Evolutionary conservation across 2,888 invertebrate genomes (phyloP), one percentile per base, ranked within the genome.

Genomic region (Melanostoma mellinum): DNA sequence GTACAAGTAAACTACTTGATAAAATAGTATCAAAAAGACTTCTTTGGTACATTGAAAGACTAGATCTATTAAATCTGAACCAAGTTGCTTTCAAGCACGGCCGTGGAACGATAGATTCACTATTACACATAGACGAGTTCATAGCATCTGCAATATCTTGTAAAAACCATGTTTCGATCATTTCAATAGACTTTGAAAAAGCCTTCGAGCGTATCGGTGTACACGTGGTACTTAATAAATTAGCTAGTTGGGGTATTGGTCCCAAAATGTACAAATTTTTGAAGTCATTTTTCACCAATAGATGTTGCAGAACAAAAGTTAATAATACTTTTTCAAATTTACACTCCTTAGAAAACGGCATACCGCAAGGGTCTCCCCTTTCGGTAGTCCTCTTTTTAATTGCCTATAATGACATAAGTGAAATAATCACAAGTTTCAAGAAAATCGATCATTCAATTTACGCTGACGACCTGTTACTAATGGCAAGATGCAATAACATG

Each of bases 21-120:
- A 50, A 50, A 50, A 50, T 50, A 4, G 8, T 50, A n/a, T 50
- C 50, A 4, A 50, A 50, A 30, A 50, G 32, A 32, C 32, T 50
- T 6, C 3, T 1, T 3, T 35, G 53, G 36, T 76, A 55, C 30
- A 6, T 36, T 2, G 30, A 35, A 10, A 56, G 38, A 6, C 10
- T 44, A 4, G 10, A 61, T n/a, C 61, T 69, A 52, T 36, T 53
- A 10, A 35, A 6, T 3, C 5, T 6, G 2, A 53, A 53, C 8
- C 53, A 53, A 36, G 35, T 55, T 3, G 60, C 42, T 2, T 53
- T 79, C 46, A 69, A 68, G 40, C 8, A 30, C 6, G 42, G 63
- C 3, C 35, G 53, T 4, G 10, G 53, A 10, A 53, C 35, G 2
- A 53, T 36, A 2, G 53, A 53, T 4, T 6, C 53, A n/a, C 6